Percentiles rank a stretch among this genome's conserved stretches.
These are phyloP conservation scores for Drosophila meridionalis DNA, from an alignment of 2,888 invertebrate genomes.

Conservation along the genomic window DNA sequence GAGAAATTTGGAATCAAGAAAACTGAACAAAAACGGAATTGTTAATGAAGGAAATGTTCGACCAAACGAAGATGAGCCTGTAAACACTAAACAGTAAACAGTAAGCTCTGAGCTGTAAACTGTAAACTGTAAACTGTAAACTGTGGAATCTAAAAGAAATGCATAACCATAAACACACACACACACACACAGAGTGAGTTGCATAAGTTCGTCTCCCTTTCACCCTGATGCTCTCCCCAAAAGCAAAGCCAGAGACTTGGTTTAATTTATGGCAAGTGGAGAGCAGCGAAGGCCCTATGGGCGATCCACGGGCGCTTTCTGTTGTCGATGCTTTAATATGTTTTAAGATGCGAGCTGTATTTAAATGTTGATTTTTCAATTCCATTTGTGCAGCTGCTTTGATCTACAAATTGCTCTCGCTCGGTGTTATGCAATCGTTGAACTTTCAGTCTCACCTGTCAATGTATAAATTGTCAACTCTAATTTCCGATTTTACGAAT, in stretches of 20 bases:
- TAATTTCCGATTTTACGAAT: slow-evolving; percentile 15
- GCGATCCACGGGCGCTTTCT: slow-evolving; percentile 57
- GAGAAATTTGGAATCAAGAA: slow-evolving; percentile 63
- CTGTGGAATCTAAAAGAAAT: slow-evolving; percentile 62
- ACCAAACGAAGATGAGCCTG: slow-evolving; percentile 61
- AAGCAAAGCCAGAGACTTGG: slow-evolving; percentile 29
- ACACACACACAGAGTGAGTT: slow-evolving; percentile 47
- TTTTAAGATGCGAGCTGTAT: slow-evolving; percentile 27
- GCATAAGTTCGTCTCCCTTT: slow-evolving; percentile 63
- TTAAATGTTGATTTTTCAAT: slow-evolving; percentile 57
- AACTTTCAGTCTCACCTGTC: slow-evolving; percentile 17
- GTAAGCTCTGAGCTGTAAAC: slow-evolving; percentile 46
- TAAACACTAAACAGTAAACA: slow-evolving; percentile 49
- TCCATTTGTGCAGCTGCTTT: slow-evolving; percentile 17
- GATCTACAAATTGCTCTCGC: slow-evolving; percentile 13
- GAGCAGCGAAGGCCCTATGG: slow-evolving; percentile 56
- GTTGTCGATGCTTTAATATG: slow-evolving; percentile 42
- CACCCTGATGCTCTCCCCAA: slow-evolving; percentile 32
- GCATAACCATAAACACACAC: slow-evolving; percentile 65
- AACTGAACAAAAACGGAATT: slow-evolving; percentile 66
- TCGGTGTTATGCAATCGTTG: slow-evolving; percentile 17
- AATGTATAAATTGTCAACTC: slow-evolving; percentile 24
- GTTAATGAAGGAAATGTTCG: slow-evolving; percentile 76
- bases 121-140: slow-evolving; percentile 29
- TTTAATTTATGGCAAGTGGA: slow-evolving; percentile 70